Conservation (phyloP, 1,140 invertebrate species). For the Penaeus vannamei region DNA sequence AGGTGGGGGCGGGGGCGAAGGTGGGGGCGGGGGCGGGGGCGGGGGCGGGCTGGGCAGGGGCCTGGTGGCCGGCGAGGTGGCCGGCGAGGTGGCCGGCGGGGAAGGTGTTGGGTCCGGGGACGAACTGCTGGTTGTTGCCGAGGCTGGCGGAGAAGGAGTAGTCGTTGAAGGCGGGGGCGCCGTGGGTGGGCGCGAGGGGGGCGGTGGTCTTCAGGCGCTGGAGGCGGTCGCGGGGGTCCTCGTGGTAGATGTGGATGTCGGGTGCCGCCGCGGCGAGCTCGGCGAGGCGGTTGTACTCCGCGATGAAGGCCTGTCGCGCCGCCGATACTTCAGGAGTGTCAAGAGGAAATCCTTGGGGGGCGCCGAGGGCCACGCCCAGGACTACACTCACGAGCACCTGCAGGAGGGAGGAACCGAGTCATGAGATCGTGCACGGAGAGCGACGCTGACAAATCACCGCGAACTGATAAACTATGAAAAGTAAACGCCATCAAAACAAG, state of each 20-base stretch:
- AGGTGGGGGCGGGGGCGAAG: neutral
- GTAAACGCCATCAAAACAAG: too few species aligned
- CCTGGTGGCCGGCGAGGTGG: slow-evolving; percentile 32
- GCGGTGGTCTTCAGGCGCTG: neutral
- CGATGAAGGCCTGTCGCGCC: slow-evolving; percentile 46
- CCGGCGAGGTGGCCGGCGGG: slow-evolving; percentile 42
- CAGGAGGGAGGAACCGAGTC: neutral
- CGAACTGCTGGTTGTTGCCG: slow-evolving; percentile 49
- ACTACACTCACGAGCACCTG: slow-evolving; percentile 58
- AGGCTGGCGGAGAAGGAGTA: slow-evolving; percentile 55
- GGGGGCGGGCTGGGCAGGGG: neutral
- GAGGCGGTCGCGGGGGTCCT: neutral
- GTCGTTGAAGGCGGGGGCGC: slow-evolving; percentile 46
- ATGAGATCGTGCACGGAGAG: neutral
- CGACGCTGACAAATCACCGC: too few species aligned
- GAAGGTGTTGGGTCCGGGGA: slow-evolving; percentile 57
- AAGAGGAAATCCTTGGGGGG: slow-evolving; percentile 43
- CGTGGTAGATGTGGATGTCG: slow-evolving; percentile 60
- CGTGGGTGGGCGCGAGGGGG: neutral
- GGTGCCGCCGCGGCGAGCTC: slow-evolving; percentile 46
- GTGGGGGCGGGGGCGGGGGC: neutral
- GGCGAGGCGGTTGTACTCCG: slow-evolving; percentile 58
- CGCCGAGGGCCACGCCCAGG: slow-evolving; percentile 40
- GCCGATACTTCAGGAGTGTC: slow-evolving; percentile 47
- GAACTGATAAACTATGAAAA: too few species aligned